Base-by-base conservation (phyloP, 2,888 invertebrate genomes). In the Himalopsyche japonica region DNA sequence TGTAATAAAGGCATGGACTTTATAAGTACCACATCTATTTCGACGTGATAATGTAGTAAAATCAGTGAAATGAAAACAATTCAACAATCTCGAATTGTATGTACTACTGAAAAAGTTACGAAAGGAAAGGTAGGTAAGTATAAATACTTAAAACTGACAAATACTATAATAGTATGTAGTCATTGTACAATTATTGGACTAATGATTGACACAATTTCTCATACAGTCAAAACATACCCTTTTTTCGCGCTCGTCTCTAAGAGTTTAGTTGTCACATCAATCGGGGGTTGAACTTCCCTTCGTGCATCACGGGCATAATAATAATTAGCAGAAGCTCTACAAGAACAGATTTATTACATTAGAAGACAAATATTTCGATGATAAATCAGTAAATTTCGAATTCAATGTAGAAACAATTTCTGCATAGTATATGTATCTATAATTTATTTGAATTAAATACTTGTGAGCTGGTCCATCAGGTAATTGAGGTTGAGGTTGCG, bases 241-340 rank as follows among this genome's bases (percentile, higher is more conserved):
- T 91, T 92, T 88, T 92, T 91, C 64, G 91, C 89, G 84, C 90
- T 89, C 81, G 93, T 89, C 87, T 91, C 90, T 70, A 92, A 88
- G 80, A 92, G 89, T 20, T 76, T 48, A 47, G 89, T 88, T 18
- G 90, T 92, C 37, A 96, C 88, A 78, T 94, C 90, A 64, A 91
- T 82, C 0, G 97, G 96, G 2, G 96, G 97, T 15, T 90, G 87
- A 4, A 96, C 96, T 89, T 96, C 95, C 83, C 97, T 93, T 80
- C 98, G 94, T 0, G 93, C 97, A 92, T 99, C 98, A 84, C 98
- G 93, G 0, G 92, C 90, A 89, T 92, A 96, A 89, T 99, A 98
- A 90, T 98, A 97, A 90, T 98, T 98, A 78, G 93, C 94, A 18
- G 95, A 94, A 85, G 97, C 92, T 88, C 95, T 93, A 76, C n/a